Evolutionary conservation across 2,888 invertebrate species (phyloP), one percentile per base, ranked within the genome.

Genomic region (Trissolcus brochymenae): DNA sequence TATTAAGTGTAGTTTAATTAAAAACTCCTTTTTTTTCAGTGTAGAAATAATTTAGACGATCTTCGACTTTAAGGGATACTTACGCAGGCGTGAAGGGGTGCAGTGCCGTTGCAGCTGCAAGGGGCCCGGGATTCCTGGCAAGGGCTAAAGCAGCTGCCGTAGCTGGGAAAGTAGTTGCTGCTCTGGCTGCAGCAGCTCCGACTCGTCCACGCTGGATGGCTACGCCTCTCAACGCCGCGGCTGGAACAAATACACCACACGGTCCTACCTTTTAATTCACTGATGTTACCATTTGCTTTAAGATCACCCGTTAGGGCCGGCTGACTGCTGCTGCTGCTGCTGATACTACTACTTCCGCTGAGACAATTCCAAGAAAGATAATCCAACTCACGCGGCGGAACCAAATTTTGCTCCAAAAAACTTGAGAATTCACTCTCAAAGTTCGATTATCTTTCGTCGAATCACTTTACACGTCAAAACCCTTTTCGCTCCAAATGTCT

Each of bases 51-150:
- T 46, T 46, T 16, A 46, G 11, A 60, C 29, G 29, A 60, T 35
- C 0, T 35, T 35, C 35, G 35, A 11, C 35, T 35, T 35, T 1
- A 41, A 59, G 65, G 55, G 56, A 56, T 61, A 95, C 95, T 95
- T 94, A 95, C 95, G 95, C 83, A 57, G 85, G 95, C 90, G 96
- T 94, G 91, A 96, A 96, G 88, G 96, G 95, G 92, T 95, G 96
- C 90, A 95, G 91, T 89, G 94, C 94, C 89, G 93, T 92, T 86
- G 94, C 93, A 87, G 91, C 93, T 88, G 94, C 90, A 85, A 94
- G 89, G 49, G 93, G 93, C 79, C 92, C 91, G 54, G 93, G 93
- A 87, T 93, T 93, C 85, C 93, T 92, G 79, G 91, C 81, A 91
- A 91, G 79, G 93, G 93, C 71, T 93, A 93, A 81, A 94, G 94